phyloP scores from a whole-genome alignment of 2,797 vertebrate species.

The Galaxias olidus region DNA sequence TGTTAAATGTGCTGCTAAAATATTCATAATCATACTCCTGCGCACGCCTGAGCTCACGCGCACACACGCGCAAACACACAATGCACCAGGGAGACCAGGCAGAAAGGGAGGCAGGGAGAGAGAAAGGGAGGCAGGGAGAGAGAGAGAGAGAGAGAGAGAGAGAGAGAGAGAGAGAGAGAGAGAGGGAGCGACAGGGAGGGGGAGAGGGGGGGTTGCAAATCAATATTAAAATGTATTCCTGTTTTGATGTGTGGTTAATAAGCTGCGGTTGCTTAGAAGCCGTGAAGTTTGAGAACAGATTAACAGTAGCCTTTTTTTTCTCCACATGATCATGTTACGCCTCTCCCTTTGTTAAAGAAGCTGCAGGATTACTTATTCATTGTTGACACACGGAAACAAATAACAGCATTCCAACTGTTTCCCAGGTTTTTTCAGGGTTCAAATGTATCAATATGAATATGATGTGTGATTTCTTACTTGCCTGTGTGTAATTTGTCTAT shows the following conservation, averaged over 20 bases:
- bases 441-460: too few species aligned
- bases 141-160: too few species aligned
- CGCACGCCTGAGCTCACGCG: conserved; percentile 36
- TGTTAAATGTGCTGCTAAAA: conserved; percentile 85
- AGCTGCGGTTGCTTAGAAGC: conserved; percentile 78
- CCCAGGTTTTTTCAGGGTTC: too few species aligned
- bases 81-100: conserved; percentile 61
- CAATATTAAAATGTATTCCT: conserved; percentile 85
- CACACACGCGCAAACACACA: conserved; percentile 35
- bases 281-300: conserved; percentile 79
- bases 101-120: conserved; percentile 7
- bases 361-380: too few species aligned
- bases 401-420: too few species aligned
- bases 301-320: conserved; percentile 70
- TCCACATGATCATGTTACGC: conserved; percentile 64
- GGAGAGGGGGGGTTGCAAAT: conserved; percentile 56
- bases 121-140: too few species aligned
- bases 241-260: conserved; percentile 82
- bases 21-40: conserved; percentile 85
- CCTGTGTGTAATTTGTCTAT: too few species aligned
- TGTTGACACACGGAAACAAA: too few species aligned
- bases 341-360: conserved; percentile 42
- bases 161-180: conserved; percentile 2
- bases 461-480: too few species aligned
- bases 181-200: too few species aligned